Evolutionary conservation across 2,888 invertebrate genomes (phyloP).

Genomic region (Mesorhabditis sp.): DNA sequence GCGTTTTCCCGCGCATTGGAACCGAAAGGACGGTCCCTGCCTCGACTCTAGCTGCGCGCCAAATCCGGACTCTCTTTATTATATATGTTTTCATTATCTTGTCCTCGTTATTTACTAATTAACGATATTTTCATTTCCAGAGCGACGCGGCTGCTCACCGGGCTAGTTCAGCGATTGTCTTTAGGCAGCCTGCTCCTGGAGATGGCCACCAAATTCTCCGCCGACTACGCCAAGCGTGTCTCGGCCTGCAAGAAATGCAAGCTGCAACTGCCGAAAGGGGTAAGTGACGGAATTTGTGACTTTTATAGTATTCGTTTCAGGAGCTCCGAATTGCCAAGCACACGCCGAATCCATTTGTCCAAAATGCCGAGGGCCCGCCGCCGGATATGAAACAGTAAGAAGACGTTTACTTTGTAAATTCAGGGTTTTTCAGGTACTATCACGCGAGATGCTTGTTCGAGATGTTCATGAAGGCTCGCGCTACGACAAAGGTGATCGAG

Average conservation of each 20-base stretch:
- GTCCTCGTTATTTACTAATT: too few species aligned
- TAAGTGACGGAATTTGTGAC: constrained; percentile 12
- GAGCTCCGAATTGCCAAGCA: constrained; percentile 72
- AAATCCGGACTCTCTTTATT: too few species aligned
- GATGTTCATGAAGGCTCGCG: constrained; percentile 74
- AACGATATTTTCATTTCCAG: too few species aligned
- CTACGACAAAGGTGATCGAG: constrained; percentile 78
- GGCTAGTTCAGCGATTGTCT: too few species aligned
- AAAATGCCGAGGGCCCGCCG: constrained; percentile 61
- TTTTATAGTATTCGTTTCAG: constrained; percentile 14
- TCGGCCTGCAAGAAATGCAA: constrained; percentile 85
- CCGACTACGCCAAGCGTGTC: constrained; percentile 77
- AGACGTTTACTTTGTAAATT: neutral
- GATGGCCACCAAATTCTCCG: constrained; percentile 62
- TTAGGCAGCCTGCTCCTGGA: neutral
- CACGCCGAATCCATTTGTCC: constrained; percentile 73
- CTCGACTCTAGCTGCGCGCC: too few species aligned
- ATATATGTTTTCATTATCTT: too few species aligned
- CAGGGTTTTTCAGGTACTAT: constrained; percentile 14
- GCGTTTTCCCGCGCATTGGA: too few species aligned
- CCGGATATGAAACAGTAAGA: constrained; percentile 71
- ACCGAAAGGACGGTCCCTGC: too few species aligned
- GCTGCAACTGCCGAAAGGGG: constrained; percentile 53
- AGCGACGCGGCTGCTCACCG: too few species aligned
- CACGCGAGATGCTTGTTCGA: constrained; percentile 72